phyloP scores from a whole-genome alignment of 2,888 invertebrate genomes.

The Periphyllus acericola region DNA sequence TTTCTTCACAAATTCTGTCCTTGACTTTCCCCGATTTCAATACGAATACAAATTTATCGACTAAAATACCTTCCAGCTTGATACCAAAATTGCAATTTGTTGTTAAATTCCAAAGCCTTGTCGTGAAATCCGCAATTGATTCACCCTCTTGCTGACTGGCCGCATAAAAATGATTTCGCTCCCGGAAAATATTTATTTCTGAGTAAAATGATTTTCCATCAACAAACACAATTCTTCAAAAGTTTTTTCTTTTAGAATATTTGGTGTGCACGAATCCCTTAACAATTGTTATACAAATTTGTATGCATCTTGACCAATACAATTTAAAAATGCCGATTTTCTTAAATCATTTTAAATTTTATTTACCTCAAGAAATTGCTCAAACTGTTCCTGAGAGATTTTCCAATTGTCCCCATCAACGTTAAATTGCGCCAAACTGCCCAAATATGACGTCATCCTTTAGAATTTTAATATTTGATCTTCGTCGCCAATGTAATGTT shows the following conservation, averaged over 20 bases:
- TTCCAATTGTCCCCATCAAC: neutral
- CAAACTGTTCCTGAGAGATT: neutral
- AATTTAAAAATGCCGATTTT: neutral
- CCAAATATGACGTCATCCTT: slow-evolving; percentile 6
- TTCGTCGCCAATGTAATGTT: slow-evolving; percentile 7
- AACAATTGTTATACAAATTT: slow-evolving; percentile 1
- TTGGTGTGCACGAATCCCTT: slow-evolving; percentile 11
- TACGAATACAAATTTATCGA: slow-evolving; percentile 38
- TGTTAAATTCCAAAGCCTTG: neutral
- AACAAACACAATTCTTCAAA: slow-evolving; percentile 1
- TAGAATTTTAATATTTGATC: neutral
- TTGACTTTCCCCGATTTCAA: slow-evolving; percentile 7
- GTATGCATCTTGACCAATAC: slow-evolving; percentile 1
- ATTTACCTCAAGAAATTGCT: neutral
- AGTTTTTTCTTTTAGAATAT: neutral
- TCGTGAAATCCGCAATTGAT: neutral
- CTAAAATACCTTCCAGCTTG: slow-evolving; percentile 3
- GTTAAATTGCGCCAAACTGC: neutral
- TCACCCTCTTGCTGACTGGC: neutral
- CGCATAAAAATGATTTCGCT: slow-evolving; percentile 25
- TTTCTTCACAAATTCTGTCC: neutral
- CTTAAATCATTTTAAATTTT: slow-evolving; percentile 1
- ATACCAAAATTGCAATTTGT: slow-evolving; percentile 2
- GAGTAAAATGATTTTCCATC: slow-evolving; percentile 32
- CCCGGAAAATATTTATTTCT: slow-evolving; percentile 17